Base-by-base conservation (phyloP, 2,113 vertebrate genomes). In the Holacanthus passer region DNA sequence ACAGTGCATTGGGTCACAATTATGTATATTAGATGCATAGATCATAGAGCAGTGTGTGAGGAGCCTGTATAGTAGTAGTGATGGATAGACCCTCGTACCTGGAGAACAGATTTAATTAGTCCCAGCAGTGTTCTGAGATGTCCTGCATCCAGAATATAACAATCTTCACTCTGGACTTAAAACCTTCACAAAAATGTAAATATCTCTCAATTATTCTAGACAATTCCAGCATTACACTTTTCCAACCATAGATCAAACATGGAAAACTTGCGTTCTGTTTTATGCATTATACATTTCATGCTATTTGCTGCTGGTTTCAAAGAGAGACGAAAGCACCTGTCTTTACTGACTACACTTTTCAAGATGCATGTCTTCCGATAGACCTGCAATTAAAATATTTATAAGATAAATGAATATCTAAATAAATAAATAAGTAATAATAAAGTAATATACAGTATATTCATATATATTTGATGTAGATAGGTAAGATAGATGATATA, bases 211-310 rank as follows among this genome's bases (percentile, higher is more conserved):
- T 29, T 47, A 47, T 66, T 31, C 50, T 35, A 35, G 5, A 16
- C 12, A 50, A 14, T 67, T 1, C 17, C 37, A 14, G 3, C 1
- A 0, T 3, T 16, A 45, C 1, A 1, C 17, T 32, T 37, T 24
- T 43, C 14, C 22, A 41, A 24, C 13, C 24, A 41, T 3, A 35
- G 8, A 22, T 67, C 17, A 48, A 22, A 67, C 43, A 67, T 22
- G 0, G 27, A 48, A 7, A 64, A 17, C 37, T 43, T 64, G 20
- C 4, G n/a, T n/a, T 52, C 6, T 52, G 31, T 37, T 20, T 69
- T 53, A 4, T 69, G 20, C 32, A 69, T 68, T 52, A 35, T n/a
- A 52, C 48, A 69, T 52, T n/a, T 67, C 11, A 14, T 50, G 29
- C 13, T 3, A 48, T 50, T 35, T 69, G 66, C 32, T 39, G 31